A percentile compares a stretch with the other conserved stretches of the same genome.
phyloP scores from a whole-genome alignment of 2,797 vertebrate species.

The Enteromius argenteus region DNA sequence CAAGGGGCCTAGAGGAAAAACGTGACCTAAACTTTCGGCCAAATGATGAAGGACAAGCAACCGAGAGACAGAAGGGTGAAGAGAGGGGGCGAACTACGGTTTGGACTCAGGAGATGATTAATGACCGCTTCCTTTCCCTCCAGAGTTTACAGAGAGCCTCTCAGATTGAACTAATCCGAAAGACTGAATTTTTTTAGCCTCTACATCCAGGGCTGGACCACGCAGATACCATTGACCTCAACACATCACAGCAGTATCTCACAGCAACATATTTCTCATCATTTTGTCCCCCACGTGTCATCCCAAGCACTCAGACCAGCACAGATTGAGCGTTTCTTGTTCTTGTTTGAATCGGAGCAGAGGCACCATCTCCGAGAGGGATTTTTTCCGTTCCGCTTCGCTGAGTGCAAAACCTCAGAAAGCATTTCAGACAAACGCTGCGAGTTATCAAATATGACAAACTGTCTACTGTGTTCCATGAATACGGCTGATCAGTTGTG shows the following conservation, averaged over 20 bases:
- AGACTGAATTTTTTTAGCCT: conserved; percentile 6
- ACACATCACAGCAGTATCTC: conserved; percentile 4
- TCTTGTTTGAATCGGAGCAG: not conserved
- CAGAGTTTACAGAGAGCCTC: conserved; percentile 12
- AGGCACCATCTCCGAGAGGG: not conserved
- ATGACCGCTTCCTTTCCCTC: conserved; percentile 9
- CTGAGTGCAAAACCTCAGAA: conserved; percentile 1
- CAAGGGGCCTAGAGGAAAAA: conserved; percentile 74
- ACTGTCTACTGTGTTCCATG: conserved; percentile 54
- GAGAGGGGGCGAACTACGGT: not conserved
- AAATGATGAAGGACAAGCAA: not conserved
- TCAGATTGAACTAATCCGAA: conserved; percentile 42
- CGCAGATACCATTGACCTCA: conserved; percentile 28
- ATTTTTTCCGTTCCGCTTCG: not conserved
- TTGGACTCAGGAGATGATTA: conserved; percentile 39
- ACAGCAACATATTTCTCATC: not conserved
- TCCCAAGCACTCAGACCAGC: not conserved
- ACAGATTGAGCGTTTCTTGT: not conserved
- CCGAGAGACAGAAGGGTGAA: not conserved
- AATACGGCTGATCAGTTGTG: conserved; percentile 25
- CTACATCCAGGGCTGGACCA: conserved; percentile 43
- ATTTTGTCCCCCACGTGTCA: not conserved
- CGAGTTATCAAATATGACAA: conserved; percentile 10
- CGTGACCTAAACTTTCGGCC: conserved; percentile 4
- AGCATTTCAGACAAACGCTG: conserved; percentile 26